phyloP scores from a whole-genome alignment of 2,797 vertebrate genomes.

The Urophycis tenuis region DNA sequence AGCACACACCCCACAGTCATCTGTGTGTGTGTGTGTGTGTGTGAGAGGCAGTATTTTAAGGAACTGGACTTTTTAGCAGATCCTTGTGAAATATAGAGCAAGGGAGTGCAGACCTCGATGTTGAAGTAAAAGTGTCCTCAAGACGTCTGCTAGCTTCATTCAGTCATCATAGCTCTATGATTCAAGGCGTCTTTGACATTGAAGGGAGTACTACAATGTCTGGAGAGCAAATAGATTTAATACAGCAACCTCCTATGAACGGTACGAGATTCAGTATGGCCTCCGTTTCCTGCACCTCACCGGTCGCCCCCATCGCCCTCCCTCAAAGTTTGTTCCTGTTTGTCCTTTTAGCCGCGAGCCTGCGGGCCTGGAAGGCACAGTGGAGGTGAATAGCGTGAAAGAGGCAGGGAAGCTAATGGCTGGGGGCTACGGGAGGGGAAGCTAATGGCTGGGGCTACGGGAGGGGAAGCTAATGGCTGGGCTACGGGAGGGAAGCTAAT shows the following conservation, averaged over 20 bases:
- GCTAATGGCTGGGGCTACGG: too few relatives aligned
- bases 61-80: slow-evolving; percentile 10
- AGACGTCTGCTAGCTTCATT: neutral
- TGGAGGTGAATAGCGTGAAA: slow-evolving; percentile 52
- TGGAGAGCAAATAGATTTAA: too few relatives aligned
- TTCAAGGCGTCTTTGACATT: too few relatives aligned
- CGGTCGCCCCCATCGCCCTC: neutral
- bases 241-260: too few relatives aligned
- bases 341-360: neutral
- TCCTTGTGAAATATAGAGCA: slow-evolving; percentile 24
- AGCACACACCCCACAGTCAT: neutral
- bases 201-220: too few relatives aligned
- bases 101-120: neutral
- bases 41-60: slow-evolving; percentile 8
- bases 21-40: neutral
- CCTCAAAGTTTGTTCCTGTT: slow-evolving; percentile 13
- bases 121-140: neutral
- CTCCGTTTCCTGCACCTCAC: neutral
- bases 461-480: too few relatives aligned
- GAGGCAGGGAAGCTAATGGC: slow-evolving; percentile 23
- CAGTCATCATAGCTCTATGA: too few relatives aligned
- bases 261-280: too few relatives aligned
- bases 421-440: too few relatives aligned
- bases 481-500: too few relatives aligned
- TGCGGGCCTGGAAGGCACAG: slow-evolving; percentile 20